Evolutionary conservation across 2,113 vertebrate genomes (phyloP), one percentile per base, ranked within the genome.

Genomic region (Nycticorax nycticorax): DNA sequence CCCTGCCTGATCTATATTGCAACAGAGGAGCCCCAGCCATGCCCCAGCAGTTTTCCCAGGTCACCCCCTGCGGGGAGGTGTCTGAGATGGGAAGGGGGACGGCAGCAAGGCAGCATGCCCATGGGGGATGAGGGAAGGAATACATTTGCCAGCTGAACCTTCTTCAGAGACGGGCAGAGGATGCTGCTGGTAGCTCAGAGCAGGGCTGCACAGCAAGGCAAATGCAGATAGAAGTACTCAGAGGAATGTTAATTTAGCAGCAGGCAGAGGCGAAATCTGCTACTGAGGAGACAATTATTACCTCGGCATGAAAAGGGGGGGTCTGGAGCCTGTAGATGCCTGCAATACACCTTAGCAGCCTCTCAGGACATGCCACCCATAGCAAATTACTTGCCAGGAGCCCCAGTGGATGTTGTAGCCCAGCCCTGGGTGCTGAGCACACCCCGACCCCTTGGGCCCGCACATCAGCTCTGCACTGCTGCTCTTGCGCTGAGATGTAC

Each of bases 381-480:
- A 23, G 9, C 30, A 66, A 66, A 67, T 15, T n/a, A 52, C 71
- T 35, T 88, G 26, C 33, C 76, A 73, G 56, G 15, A n/a, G 33
- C 15, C 6, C 8, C 39, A 16, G 22, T 4, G 27, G 6, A 5
- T 12, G 8, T 19, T 68, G 35, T 20, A 80, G 50, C 32, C 21
- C 50, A 62, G 12, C 32, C 26, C 35, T 45, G 27, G 27, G 30
- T 56, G 59, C 69, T 77, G 43, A 69, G 35, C 33, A 47, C 1
- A 10, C 24, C 20, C 33, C 1, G 4, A 9, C 4, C 6, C 35
- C 73, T 50, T 28, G 53, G 45, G 22, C 15, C 45, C 4, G 0
- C 1, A 1, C 11, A 6, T 33, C n/a, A 66, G 21, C 16, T 75
- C 64, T 39, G 24, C 18, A 15, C 24, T 10, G 14, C 75, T 82